Percentiles rank a stretch among this genome's conserved stretches.
phyloP scores from a whole-genome alignment of 2,797 vertebrate species.

The Amblyopsis hoosieri region DNA sequence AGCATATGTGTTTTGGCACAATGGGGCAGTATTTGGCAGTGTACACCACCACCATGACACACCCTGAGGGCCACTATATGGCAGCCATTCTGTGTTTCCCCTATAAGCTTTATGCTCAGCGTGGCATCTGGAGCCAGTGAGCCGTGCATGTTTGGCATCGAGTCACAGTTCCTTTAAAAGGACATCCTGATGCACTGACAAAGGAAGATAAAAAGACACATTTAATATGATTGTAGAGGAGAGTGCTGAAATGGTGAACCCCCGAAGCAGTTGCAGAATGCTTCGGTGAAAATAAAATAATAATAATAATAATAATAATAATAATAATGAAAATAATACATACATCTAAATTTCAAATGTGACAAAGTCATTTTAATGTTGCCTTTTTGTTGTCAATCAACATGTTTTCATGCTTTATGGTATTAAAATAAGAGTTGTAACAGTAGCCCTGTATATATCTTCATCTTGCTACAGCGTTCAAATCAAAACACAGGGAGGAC shows the following conservation, averaged over 20 bases:
- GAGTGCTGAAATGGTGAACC: too few species aligned
- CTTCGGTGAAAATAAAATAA: too few species aligned
- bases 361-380: too few species aligned
- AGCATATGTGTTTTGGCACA: conserved; percentile 68
- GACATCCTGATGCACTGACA: conserved; percentile 50
- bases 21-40: conserved; percentile 62
- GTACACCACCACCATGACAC: conserved; percentile 23
- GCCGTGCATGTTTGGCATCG: conserved; percentile 61
- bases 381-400: too few species aligned
- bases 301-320: too few species aligned
- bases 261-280: too few species aligned
- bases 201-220: conserved; percentile 29
- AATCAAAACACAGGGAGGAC: not conserved
- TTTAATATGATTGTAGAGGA: conserved; percentile 32
- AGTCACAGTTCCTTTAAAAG: conserved; percentile 60
- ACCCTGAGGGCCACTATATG: conserved; percentile 56
- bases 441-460: too few species aligned
- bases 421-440: too few species aligned
- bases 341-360: too few species aligned
- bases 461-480: too few species aligned
- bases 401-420: too few species aligned
- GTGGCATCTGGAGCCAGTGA: conserved; percentile 79
- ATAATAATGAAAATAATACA: not conserved
- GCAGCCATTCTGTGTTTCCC: conserved; percentile 64
- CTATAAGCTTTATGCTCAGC: conserved; percentile 72